These are phyloP conservation scores for Meliscaeva auricollis DNA, from an alignment of 2,888 invertebrate genomes.

Conservation along the genomic window DNA sequence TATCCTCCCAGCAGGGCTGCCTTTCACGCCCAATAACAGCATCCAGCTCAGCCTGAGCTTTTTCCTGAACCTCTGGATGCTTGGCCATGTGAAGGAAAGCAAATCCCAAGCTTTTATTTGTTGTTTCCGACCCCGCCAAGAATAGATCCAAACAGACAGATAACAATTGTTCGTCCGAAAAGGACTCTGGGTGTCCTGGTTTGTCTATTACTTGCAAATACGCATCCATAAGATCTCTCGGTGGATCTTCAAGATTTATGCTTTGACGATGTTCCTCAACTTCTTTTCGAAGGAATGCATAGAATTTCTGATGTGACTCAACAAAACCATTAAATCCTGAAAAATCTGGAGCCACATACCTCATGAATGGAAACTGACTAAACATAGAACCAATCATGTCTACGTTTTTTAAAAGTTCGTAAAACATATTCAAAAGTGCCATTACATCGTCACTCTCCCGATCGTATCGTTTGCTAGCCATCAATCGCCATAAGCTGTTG, in stretches of 20 bases:
- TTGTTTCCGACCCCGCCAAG: constrained; percentile 94
- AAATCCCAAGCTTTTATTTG: constrained; percentile 91
- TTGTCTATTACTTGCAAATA: constrained; percentile 89
- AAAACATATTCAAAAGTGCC: constrained; percentile 88
- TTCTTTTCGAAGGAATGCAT: constrained; percentile 90
- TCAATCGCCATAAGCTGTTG: constrained; percentile 93
- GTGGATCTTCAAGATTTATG: constrained; percentile 86
- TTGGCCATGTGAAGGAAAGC: constrained; percentile 90
- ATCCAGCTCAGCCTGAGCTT: constrained; percentile 92
- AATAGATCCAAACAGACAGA: constrained; percentile 94
- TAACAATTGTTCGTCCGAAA: constrained; percentile 90
- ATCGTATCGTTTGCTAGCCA: constrained; percentile 91
- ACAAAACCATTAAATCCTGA: constrained; percentile 92
- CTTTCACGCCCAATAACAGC: constrained; percentile 89
- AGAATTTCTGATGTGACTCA: constrained; percentile 89
- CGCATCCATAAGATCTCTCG: constrained; percentile 92
- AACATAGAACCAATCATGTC: constrained; percentile 93
- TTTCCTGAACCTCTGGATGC: constrained; percentile 89
- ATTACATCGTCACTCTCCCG: constrained; percentile 89
- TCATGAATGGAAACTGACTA: constrained; percentile 91
- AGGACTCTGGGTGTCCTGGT: constrained; percentile 85
- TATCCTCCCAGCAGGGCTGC: constrained; percentile 89
- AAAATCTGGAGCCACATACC: constrained; percentile 89
- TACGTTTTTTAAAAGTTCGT: constrained; percentile 89
- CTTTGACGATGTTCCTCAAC: constrained; percentile 89